These are phyloP conservation scores for Numenius arquata DNA, from an alignment of 2,113 vertebrate species.

Conservation along the genomic window DNA sequence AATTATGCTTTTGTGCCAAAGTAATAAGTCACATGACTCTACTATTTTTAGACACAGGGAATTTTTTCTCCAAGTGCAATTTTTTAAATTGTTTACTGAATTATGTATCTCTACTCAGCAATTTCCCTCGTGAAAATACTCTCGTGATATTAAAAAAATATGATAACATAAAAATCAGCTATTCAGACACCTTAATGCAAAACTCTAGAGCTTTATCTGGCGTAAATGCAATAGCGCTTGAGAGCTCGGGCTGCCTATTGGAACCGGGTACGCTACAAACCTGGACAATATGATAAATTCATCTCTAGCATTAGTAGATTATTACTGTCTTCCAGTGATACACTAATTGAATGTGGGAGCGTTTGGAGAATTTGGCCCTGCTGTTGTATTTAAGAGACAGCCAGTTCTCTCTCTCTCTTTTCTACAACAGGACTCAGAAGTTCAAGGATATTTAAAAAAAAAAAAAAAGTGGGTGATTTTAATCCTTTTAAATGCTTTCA, in stretches of 20 bases:
- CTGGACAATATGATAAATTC: not conserved
- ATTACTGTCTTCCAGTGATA: not conserved
- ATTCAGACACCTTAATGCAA: slow-evolving; percentile 10
- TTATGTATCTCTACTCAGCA: slow-evolving; percentile 45
- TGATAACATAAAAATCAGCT: slow-evolving; percentile 27
- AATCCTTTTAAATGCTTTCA: not conserved
- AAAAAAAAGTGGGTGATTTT: not conserved
- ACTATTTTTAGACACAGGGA: slow-evolving; percentile 52
- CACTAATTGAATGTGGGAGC: not conserved
- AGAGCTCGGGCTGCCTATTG: not conserved
- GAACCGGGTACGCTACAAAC: not conserved
- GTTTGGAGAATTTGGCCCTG: not conserved
- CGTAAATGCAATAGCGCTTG: not conserved
- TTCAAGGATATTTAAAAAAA: not conserved
- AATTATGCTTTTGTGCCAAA: slow-evolving; percentile 60
- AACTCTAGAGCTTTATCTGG: not conserved
- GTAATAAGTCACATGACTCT: slow-evolving; percentile 24
- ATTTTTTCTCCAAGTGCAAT: not conserved
- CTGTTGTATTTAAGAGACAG: not conserved
- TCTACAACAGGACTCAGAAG: not conserved
- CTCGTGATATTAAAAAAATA: not conserved
- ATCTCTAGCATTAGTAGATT: not conserved
- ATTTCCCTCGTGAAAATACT: slow-evolving; percentile 33
- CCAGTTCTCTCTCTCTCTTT: not conserved
- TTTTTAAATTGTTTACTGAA: slow-evolving; percentile 58